Base-by-base conservation (phyloP, 2,113 vertebrate genomes). In the Phycodurus eques region DNA sequence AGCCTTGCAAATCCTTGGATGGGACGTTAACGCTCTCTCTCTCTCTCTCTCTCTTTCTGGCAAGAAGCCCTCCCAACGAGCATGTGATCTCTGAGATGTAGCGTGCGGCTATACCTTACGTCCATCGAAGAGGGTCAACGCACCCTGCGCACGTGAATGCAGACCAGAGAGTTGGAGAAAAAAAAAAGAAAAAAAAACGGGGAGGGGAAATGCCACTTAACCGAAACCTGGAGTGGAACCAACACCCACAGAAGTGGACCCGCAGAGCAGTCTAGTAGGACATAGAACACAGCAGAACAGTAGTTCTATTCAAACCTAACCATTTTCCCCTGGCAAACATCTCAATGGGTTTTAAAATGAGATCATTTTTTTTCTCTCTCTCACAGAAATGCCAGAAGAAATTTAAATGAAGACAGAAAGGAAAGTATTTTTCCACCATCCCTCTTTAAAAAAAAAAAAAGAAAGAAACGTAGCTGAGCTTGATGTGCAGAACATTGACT, bases 221-320 rank as follows among this genome's bases (percentile, higher is more conserved):
- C 84, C 65, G 56, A 86, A 81, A 68, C 70, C 82, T 91, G 90
- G 90, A 89, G 57, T 4, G 0, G 49, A 70, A 84, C 87, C 90
- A 92, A 89, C 80, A 91, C 77, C 86, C 86, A 88, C 84, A 89
- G 17, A 56, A 63, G 46, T 67, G 82, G 79, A 76, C 46, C 51
- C 81, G 75, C 66, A 69, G 79, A 80, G 87, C 72, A 67, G 57
- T 68, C 74, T 67, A 80, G 68, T 68, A 74, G 61, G 62, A 74
- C 15, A 15, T 76, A 85, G 82, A 90, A 67, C 67, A 70, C 74
- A 84, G 82, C 67, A 80, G 88, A 92, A 92, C 89, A 92, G 86
- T 85, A 82, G 74, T 69, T 78, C 88, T 82, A 88, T 93, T 92
- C 86, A 93, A 87, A 88, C 20, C 74, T 73, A 76, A 86, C 80